A percentile compares a stretch with the other conserved stretches of the same genome.
These are phyloP conservation scores for Stenopsyche tienmushanensis DNA, from an alignment of 1,140 invertebrate species.

Conservation along the genomic window DNA sequence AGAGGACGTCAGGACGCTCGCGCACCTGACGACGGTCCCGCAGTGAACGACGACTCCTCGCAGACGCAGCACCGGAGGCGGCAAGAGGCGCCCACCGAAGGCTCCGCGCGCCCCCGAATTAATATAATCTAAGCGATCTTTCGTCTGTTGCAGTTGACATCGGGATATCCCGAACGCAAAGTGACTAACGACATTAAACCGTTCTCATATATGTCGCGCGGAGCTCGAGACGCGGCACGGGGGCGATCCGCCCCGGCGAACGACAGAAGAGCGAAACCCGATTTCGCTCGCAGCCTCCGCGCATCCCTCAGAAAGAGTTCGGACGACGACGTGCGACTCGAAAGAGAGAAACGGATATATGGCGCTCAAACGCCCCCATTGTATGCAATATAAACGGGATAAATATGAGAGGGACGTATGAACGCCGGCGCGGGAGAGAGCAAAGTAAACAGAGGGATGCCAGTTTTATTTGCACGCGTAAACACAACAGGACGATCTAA, in stretches of 20 bases:
- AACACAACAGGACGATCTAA: conserved; percentile 38
- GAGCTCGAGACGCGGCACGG: conserved; percentile 19
- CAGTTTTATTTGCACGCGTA: conserved; percentile 41
- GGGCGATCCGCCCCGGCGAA: conserved; percentile 3
- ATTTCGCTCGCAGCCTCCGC: conserved; percentile 50
- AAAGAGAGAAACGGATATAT: conserved; percentile 8
- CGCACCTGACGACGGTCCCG: conserved; percentile 7
- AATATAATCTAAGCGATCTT: conserved; percentile 40
- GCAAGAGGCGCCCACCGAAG: conserved; percentile 39
- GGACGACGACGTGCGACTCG: conserved; percentile 39
- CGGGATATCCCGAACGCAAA: conserved; percentile 40
- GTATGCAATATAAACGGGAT: conserved; percentile 42
- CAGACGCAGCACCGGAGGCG: conserved; percentile 45
- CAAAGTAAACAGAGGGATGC: conserved; percentile 43
- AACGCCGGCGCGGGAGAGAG: conserved; percentile 48
- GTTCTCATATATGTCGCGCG: conserved; percentile 41
- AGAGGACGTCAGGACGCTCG: neutral
- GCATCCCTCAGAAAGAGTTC: conserved; percentile 42
- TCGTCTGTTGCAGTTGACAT: conserved; percentile 41
- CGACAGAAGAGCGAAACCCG: conserved; percentile 43
- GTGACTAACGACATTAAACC: conserved; percentile 43
- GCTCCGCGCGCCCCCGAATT: conserved; percentile 27
- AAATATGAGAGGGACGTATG: conserved; percentile 49
- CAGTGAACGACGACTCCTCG: conserved; percentile 35
- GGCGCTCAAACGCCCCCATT: conserved; percentile 14